Base-by-base conservation (phyloP, 2,113 vertebrate species). In the Dermatemys mawii region DNA sequence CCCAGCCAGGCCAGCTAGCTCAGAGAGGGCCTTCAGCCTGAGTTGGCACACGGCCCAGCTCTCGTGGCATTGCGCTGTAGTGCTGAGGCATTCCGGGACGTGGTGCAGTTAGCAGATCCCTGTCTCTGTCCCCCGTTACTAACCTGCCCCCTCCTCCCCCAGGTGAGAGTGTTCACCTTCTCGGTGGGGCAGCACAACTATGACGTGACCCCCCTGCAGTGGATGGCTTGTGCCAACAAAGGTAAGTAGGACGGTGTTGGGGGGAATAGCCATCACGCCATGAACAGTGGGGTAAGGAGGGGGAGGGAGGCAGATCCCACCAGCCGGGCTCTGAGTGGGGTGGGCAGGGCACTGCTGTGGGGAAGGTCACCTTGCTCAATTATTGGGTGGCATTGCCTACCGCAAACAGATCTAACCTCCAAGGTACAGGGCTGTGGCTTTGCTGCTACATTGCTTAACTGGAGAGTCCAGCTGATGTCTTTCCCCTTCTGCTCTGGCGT, bases 111-210 rank as follows among this genome's bases (percentile, higher is more conserved):
- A 73, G 8, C 7, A 44, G 0, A 0, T 0, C 78, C 90, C 44
- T 78, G 80, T 38, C 32, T 48, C 48, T 32, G n/a, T 57, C 79
- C 32, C 32, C 81, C 75, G 1, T 29, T 48, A 29, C 35, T 78
- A 6, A 29, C 8, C 73, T 22, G 70, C 38, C 50, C 73, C n/a
- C 13, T 84, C 35, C 60, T 63, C 24, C 50, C 2, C 1, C 94
- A 99, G 98, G 98, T 99, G 35, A 98, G 99, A 5, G 99, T 99
- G 50, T 99, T 99, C 97, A 99, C 99, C 5, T 99, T 99, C 98
- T 99, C 99, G 0, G 99, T 99, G 3, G 99, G 99, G 90, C 99
- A 99, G 91, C 99, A 99, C 97, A 99, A 99, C 98, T 99, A 99
- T 0, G 99, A 99, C 0, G 99, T 99, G 97, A 99, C 99, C 5